Conservation (phyloP, 2,888 invertebrate species). For the Callyntrura guangdongensis region DNA sequence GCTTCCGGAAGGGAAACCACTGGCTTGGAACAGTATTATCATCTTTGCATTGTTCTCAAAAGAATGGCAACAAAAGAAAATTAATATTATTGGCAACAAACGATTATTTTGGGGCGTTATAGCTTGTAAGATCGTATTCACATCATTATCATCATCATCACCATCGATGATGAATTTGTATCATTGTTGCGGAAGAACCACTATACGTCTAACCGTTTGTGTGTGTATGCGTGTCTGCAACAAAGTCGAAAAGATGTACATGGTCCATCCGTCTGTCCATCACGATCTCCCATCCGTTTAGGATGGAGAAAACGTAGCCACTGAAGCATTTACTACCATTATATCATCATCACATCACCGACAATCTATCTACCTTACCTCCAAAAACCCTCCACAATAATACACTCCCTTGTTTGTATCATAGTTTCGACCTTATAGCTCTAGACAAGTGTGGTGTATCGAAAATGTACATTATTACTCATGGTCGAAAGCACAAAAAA, state of each 20-base stretch:
- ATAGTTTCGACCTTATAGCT: neutral
- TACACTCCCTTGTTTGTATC: neutral
- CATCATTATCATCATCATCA: neutral
- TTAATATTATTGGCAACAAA: slow-evolving; percentile 67
- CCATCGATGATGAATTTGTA: slow-evolving; percentile 39
- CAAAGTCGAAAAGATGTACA: slow-evolving; percentile 22
- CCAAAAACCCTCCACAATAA: neutral
- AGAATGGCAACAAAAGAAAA: slow-evolving; percentile 29
- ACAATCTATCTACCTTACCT: neutral
- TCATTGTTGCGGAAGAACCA: neutral
- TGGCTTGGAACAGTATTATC: slow-evolving; percentile 54
- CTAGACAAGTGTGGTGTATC: neutral
- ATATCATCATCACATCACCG: slow-evolving; percentile 58
- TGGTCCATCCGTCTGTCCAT: slow-evolving; percentile 75
- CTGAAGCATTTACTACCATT: slow-evolving; percentile 62
- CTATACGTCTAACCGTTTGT: neutral
- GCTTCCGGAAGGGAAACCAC: slow-evolving; percentile 61
- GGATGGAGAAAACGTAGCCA: slow-evolving; percentile 57
- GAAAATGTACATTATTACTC: slow-evolving; percentile 35
- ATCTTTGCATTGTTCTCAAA: neutral
- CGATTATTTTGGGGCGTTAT: slow-evolving; percentile 47
- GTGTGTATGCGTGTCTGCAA: neutral
- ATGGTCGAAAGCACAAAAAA: slow-evolving; percentile 35
- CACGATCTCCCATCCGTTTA: slow-evolving; percentile 73
- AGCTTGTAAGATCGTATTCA: slow-evolving; percentile 48